These are phyloP conservation scores for Siderastrea siderea DNA, from an alignment of 92 coral and sea anemone genomes.

Conservation along the genomic window DNA sequence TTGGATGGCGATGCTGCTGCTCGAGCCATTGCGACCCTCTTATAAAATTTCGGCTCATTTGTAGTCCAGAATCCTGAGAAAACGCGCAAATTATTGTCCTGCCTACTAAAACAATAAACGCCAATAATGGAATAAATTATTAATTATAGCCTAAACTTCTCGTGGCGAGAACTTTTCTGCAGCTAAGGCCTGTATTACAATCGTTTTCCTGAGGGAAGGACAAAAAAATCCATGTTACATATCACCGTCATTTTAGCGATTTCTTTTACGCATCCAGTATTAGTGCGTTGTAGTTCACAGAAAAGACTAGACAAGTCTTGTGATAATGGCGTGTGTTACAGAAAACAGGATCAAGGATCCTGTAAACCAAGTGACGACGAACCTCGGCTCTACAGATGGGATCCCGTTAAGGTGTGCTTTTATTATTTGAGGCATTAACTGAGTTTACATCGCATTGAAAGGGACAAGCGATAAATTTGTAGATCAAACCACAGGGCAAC, in stretches of 20 bases:
- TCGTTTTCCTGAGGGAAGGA: background rate
- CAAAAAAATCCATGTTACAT: background rate
- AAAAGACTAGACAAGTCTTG: constrained; percentile 69
- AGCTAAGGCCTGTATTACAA: background rate
- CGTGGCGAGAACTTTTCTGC: background rate
- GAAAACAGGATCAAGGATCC: constrained; percentile 77
- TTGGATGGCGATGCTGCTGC: too few species aligned
- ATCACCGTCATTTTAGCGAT: background rate
- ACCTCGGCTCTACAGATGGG: constrained; percentile 92
- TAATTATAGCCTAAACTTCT: background rate
- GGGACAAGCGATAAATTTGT: background rate
- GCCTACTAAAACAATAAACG: background rate
- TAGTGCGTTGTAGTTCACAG: background rate
- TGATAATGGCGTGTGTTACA: constrained; percentile 88
- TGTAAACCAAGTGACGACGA: constrained; percentile 51
- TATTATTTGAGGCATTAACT: background rate
- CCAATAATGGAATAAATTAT: background rate
- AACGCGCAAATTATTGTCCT: background rate
- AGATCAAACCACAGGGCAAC: background rate
- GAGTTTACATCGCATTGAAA: background rate
- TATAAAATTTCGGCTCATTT: too few species aligned
- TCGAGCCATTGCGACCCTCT: too few species aligned
- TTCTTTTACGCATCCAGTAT: background rate
- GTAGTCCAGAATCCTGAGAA: too few species aligned
- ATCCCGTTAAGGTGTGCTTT: constrained; percentile 80